Base-by-base conservation (phyloP, 1,140 invertebrate genomes). In the Aphaenogaster floridana region DNA sequence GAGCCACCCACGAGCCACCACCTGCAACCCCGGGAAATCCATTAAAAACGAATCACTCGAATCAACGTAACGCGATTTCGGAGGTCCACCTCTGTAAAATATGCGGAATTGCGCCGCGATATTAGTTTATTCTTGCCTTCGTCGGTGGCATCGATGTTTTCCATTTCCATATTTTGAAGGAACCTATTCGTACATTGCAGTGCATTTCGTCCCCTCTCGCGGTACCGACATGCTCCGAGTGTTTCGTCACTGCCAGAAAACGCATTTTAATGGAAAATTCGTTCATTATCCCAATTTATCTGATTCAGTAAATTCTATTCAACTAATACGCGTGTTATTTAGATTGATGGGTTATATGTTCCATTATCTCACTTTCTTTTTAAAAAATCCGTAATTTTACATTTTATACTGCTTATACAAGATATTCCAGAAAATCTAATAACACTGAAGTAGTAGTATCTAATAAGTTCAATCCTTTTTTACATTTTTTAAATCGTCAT, bases 11-110 rank as follows among this genome's bases (percentile, higher is more conserved):
- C 64, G 39, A 59, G 13, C 28, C 61, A 45, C 50, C 79, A 76
- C 69, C 80, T 84, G 80, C 80, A 84, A 84, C 80, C 69, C 80
- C 69, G 80, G 80, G 69, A 84, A 84, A 84, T 84, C 80, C 80
- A 84, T 84, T 84, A 84, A 84, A 84, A 84, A 84, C 80, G 80
- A 84, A 84, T 84, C 80, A 84, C 80, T 84, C 80, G 80, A 84
- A 84, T 84, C 80, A 84, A 84, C 80, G 80, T 84, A 84, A 84
- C 80, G 80, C 80, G 80, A 84, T 84, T 84, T 84, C 54, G 69
- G 54, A 28, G 69, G 69, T 84, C 80, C 54, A 84, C 69, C 69
- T 76, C 80, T 84, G 57, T 76, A 84, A 84, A 84, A 84, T 84
- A 84, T 84, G 80, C 69, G 42, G 45, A 84, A 84, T 84, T 84